phyloP scores from a whole-genome alignment of 2,797 vertebrate genomes.

The Bradypus variegatus region DNA sequence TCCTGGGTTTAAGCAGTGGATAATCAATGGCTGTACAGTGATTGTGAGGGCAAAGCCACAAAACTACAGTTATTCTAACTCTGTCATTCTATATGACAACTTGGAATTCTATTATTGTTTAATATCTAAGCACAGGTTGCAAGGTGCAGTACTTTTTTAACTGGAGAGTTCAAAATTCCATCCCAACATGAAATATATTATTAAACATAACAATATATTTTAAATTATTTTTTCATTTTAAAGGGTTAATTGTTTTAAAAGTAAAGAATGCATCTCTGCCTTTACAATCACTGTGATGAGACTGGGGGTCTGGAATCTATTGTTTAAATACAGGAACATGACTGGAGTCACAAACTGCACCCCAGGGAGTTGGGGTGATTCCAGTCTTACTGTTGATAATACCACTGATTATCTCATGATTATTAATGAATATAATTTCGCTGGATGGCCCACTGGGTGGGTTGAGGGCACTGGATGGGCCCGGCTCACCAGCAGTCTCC shows the following conservation, averaged over 20 bases:
- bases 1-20: background rate
- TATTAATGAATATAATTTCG: background rate
- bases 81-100: background rate
- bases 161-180: background rate
- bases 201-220: background rate
- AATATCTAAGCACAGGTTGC: background rate
- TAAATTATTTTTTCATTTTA: background rate
- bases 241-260: background rate
- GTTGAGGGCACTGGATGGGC: too few species aligned
- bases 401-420: background rate
- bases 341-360: too few species aligned
- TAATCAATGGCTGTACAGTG: too few species aligned
- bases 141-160: background rate
- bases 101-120: too few species aligned
- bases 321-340: too few species aligned
- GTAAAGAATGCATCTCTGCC: background rate
- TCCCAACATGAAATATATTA: background rate
- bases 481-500: background rate
- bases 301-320: background rate
- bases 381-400: background rate
- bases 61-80: background rate
- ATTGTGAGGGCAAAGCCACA: background rate
- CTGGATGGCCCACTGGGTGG: accelerated
- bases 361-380: too few species aligned
- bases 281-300: too few species aligned